phyloP scores from a whole-genome alignment of 2,113 vertebrate species.

The Coturnix japonica region DNA sequence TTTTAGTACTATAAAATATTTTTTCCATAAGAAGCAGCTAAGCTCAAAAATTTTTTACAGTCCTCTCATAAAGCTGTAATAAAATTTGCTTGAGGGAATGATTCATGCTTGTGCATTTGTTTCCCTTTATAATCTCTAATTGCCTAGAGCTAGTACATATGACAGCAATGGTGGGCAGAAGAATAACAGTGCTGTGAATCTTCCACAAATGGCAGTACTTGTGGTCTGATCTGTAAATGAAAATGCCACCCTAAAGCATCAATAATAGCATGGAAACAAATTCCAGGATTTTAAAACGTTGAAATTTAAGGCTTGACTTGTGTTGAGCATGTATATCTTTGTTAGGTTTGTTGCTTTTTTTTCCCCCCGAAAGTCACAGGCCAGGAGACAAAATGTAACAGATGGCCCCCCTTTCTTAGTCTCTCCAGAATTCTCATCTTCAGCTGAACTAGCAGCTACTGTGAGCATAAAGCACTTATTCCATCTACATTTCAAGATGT shows the following conservation, averaged over 20 bases:
- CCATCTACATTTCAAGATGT: not conserved
- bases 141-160: conserved; percentile 32
- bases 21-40: conserved; percentile 33
- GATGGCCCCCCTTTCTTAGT: not conserved
- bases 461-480: not conserved
- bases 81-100: conserved; percentile 49
- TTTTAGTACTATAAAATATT: conserved; percentile 35
- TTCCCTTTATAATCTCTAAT: conserved; percentile 6
- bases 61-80: not conserved
- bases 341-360: not conserved
- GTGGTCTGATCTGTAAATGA: not conserved
- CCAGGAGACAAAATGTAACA: not conserved
- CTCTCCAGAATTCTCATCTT: not conserved
- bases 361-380: not conserved
- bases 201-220: not conserved
- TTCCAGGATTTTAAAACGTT: not conserved
- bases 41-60: conserved; percentile 12
- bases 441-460: not conserved
- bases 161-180: conserved; percentile 30
- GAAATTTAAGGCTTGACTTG: not conserved
- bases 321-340: not conserved
- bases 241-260: not conserved
- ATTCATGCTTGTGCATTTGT: conserved; percentile 34
- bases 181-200: conserved; percentile 18
- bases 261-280: not conserved